Percentiles rank a stretch among this genome's conserved stretches.
Evolutionary conservation across 1,140 invertebrate genomes (phyloP).

Genomic region (Tenebrio molitor): DNA sequence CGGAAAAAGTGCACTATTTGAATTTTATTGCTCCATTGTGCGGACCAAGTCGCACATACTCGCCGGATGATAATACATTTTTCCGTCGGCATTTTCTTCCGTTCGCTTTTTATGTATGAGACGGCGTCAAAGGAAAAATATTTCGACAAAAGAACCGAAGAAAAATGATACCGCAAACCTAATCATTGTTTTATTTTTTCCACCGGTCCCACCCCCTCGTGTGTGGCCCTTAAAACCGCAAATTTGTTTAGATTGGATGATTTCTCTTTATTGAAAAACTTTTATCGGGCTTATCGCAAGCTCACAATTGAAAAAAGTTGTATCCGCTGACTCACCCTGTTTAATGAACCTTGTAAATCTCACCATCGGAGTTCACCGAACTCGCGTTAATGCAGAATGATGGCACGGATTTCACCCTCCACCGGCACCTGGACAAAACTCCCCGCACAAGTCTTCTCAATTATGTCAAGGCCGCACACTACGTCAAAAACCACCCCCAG

Average conservation of each 20-base stretch:
- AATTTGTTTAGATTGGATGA: slow-evolving; percentile 25
- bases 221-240: slow-evolving; percentile 10
- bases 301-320: slow-evolving; percentile 33
- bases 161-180: slow-evolving; percentile 29
- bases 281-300: slow-evolving; percentile 20
- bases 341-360: slow-evolving; percentile 38
- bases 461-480: slow-evolving; percentile 17
- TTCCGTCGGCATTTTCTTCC: slow-evolving; percentile 33
- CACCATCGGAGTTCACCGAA: slow-evolving; percentile 20
- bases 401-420: slow-evolving; percentile 18
- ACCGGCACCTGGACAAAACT: slow-evolving; percentile 10
- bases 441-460: neutral
- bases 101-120: slow-evolving; percentile 38
- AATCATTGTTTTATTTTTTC: slow-evolving; percentile 29
- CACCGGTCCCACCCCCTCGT: neutral
- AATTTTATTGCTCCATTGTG: slow-evolving; percentile 38
- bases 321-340: slow-evolving; percentile 30
- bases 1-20: slow-evolving; percentile 40
- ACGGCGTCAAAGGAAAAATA: slow-evolving; percentile 27
- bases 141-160: slow-evolving; percentile 12
- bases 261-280: slow-evolving; percentile 33
- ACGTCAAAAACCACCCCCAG: neutral
- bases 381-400: slow-evolving; percentile 17
- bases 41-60: slow-evolving; percentile 30
- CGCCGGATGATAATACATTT: slow-evolving; percentile 35